Evolutionary conservation across 2,797 vertebrate genomes (phyloP).

Genomic region (Smutsia gigantea): DNA sequence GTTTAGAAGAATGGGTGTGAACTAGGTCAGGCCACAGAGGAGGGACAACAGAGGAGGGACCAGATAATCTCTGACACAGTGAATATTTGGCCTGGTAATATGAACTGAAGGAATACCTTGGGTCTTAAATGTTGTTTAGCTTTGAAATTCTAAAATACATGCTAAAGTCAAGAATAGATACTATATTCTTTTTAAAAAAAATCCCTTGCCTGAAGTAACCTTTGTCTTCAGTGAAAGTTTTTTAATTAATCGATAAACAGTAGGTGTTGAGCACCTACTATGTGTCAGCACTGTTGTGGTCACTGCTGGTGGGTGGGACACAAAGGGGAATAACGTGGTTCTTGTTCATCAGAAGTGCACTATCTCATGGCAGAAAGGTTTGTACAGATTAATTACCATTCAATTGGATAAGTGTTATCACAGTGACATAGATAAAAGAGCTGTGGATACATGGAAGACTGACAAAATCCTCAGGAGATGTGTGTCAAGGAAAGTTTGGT

Average conservation of each 20-base stretch:
- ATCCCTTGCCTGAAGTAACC: not conserved
- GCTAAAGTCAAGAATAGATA: not conserved
- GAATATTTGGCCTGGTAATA: not conserved
- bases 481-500: not conserved
- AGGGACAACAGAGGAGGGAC: too few relatives aligned
- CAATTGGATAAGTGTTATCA: not conserved
- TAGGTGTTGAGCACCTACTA: not conserved
- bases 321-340: not conserved
- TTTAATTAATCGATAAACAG: not conserved
- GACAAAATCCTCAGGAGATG: not conserved
- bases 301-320: not conserved
- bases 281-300: not conserved
- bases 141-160: not conserved
- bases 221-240: not conserved
- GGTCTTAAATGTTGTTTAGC: not conserved
- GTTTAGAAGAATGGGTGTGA: not conserved
- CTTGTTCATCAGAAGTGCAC: not conserved
- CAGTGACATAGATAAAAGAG: not conserved
- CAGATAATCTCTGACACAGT: too few relatives aligned
- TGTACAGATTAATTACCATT: not conserved
- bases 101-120: not conserved
- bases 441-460: not conserved
- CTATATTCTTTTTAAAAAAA: not conserved
- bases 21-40: not conserved
- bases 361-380: not conserved